A percentile compares a stretch with the other conserved stretches of the same genome.
Conservation (phyloP, 2,888 invertebrate species). For the Nyleta sp. region DNA sequence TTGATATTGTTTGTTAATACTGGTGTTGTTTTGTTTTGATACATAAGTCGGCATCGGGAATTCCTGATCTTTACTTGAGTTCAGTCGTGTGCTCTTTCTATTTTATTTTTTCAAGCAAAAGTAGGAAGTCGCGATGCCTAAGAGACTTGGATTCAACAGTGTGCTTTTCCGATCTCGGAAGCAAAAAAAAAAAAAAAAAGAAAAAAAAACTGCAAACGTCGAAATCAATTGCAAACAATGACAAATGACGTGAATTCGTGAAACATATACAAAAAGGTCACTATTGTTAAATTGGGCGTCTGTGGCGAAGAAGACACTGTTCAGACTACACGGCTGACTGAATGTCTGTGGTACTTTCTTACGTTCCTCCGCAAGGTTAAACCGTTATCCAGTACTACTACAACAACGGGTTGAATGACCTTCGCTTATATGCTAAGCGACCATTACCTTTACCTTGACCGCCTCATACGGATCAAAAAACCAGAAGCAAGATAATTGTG, state of each 20-base stretch:
- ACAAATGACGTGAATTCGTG: too few relatives aligned
- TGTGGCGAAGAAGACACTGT: slow-evolving; percentile 74
- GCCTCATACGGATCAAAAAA: slow-evolving; percentile 22
- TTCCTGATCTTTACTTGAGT: too few relatives aligned
- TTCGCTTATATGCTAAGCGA: slow-evolving; percentile 74
- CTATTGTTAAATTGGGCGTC: slow-evolving; percentile 37
- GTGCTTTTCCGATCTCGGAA: too few relatives aligned
- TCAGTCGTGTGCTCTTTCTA: too few relatives aligned
- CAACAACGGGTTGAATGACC: slow-evolving; percentile 79
- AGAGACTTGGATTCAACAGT: too few relatives aligned
- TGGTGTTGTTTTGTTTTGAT: too few relatives aligned
- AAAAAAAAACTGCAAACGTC: neutral
- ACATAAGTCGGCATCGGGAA: too few relatives aligned
- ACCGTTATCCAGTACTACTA: slow-evolving; percentile 75
- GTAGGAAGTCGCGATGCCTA: too few relatives aligned
- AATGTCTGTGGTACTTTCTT: slow-evolving; percentile 72
- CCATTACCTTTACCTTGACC: slow-evolving; percentile 69
- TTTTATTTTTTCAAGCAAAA: too few relatives aligned
- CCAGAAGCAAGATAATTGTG: too few relatives aligned
- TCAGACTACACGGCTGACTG: slow-evolving; percentile 81
- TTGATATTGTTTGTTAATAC: too few relatives aligned
- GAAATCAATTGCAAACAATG: neutral
- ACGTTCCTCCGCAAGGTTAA: slow-evolving; percentile 73
- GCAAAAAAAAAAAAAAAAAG: neutral
- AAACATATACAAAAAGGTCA: slow-evolving; percentile 20